These are phyloP conservation scores for Arizona elegans DNA, from an alignment of 2,113 vertebrate species.

Conservation along the genomic window DNA sequence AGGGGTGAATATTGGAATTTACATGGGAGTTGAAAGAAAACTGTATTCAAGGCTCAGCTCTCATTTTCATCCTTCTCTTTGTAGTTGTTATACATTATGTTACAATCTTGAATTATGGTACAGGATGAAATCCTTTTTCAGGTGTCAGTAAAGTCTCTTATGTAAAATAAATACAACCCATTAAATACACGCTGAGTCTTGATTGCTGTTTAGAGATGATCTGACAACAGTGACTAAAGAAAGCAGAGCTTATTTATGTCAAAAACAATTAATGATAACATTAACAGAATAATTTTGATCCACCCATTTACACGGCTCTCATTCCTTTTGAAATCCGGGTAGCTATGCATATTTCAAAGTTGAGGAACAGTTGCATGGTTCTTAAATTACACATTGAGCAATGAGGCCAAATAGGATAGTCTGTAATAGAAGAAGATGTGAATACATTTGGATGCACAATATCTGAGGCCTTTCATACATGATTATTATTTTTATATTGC, in stretches of 20 bases:
- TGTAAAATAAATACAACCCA: constrained; percentile 78
- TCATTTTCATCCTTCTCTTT: constrained; percentile 72
- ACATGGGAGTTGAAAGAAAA: constrained; percentile 78
- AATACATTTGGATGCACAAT: not conserved
- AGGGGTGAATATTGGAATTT: constrained; percentile 75
- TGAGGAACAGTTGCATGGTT: not conserved
- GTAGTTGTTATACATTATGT: constrained; percentile 65
- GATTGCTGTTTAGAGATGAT: constrained; percentile 64
- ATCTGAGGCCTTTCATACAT: not conserved
- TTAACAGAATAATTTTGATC: constrained; percentile 35
- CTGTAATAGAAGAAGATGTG: not conserved
- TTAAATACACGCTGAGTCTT: constrained; percentile 75
- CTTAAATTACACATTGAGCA: not conserved
- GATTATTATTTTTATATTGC: not conserved
- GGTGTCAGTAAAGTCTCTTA: constrained; percentile 74
- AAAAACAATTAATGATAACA: constrained; percentile 16
- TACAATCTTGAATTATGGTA: constrained; percentile 67
- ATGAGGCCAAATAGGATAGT: not conserved
- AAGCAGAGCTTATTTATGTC: constrained; percentile 5
- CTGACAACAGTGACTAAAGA: constrained; percentile 50
- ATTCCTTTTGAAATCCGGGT: constrained; percentile 14
- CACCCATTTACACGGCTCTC: constrained; percentile 21
- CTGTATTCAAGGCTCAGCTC: constrained; percentile 61
- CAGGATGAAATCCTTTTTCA: constrained; percentile 64
- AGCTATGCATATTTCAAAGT: not conserved